Evolutionary conservation across 2,888 invertebrate genomes (phyloP).

Genomic region (Yponomeuta sedellus): DNA sequence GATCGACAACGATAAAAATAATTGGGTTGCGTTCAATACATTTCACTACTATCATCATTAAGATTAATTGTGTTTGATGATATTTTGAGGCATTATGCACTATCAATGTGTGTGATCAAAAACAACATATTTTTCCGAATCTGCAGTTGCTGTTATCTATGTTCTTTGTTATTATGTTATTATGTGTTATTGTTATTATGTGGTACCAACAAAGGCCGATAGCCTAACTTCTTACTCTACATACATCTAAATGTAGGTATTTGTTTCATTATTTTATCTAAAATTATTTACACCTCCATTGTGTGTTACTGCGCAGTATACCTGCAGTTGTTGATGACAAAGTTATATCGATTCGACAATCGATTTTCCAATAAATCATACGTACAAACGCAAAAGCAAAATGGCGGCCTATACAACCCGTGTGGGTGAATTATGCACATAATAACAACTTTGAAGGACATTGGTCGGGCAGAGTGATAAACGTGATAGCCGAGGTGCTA

Average conservation of each 20-base stretch:
- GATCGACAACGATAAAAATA: too few species aligned
- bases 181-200: neutral
- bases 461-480: neutral
- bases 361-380: neutral
- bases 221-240: neutral
- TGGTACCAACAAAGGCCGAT: neutral
- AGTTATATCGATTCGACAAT: neutral
- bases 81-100: too few species aligned
- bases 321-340: neutral
- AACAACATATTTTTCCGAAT: too few species aligned
- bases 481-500: neutral
- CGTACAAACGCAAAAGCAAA: neutral
- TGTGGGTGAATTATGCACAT: neutral
- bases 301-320: neutral
- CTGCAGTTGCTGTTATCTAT: too few species aligned
- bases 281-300: neutral
- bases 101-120: too few species aligned
- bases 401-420: neutral
- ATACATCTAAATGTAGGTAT: neutral
- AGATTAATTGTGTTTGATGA: too few species aligned
- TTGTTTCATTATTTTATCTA: neutral
- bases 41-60: too few species aligned
- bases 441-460: slow-evolving; percentile 1
- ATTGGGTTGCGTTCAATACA: too few species aligned
- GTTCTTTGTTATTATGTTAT: neutral